Conservation (phyloP, 2,888 invertebrate genomes). For the Molanna angustata region DNA sequence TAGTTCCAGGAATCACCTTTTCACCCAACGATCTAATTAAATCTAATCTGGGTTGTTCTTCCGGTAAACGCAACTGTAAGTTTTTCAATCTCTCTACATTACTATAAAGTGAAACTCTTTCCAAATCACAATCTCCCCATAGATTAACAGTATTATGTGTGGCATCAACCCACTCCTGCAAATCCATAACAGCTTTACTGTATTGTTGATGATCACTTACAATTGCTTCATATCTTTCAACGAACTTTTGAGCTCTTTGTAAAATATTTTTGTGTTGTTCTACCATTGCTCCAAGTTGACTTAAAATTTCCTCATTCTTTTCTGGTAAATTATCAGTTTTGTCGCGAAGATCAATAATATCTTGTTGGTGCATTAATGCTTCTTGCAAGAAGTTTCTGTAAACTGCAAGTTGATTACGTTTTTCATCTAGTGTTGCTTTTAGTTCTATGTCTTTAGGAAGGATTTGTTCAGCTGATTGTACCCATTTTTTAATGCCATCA, state of each 20-base stretch:
- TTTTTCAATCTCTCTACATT: constrained; percentile 84
- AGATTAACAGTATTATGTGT: constrained; percentile 77
- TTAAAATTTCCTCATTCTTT: constrained; percentile 68
- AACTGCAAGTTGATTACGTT: constrained; percentile 80
- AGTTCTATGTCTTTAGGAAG: constrained; percentile 76
- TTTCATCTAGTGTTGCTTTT: constrained; percentile 86
- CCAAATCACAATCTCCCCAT: constrained; percentile 81
- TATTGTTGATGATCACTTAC: constrained; percentile 88
- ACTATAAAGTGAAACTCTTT: constrained; percentile 80
- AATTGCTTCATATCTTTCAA: constrained; percentile 82
- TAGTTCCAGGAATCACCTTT: constrained; percentile 84
- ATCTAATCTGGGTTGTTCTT: constrained; percentile 81
- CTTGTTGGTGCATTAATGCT: constrained; percentile 80
- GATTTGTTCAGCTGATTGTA: constrained; percentile 70
- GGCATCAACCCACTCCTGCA: constrained; percentile 84
- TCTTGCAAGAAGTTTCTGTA: constrained; percentile 83
- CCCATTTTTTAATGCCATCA: constrained; percentile 75
- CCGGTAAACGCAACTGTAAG: constrained; percentile 72
- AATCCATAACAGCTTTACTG: constrained; percentile 80
- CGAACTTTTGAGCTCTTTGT: constrained; percentile 69
- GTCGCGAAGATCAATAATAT: constrained; percentile 76
- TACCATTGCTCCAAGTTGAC: constrained; percentile 65
- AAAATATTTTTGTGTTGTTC: constrained; percentile 71
- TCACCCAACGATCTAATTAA: constrained; percentile 81
- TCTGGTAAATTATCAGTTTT: constrained; percentile 79